Base-by-base conservation (phyloP, 2,113 vertebrate genomes). In the Calyptomena viridis region DNA sequence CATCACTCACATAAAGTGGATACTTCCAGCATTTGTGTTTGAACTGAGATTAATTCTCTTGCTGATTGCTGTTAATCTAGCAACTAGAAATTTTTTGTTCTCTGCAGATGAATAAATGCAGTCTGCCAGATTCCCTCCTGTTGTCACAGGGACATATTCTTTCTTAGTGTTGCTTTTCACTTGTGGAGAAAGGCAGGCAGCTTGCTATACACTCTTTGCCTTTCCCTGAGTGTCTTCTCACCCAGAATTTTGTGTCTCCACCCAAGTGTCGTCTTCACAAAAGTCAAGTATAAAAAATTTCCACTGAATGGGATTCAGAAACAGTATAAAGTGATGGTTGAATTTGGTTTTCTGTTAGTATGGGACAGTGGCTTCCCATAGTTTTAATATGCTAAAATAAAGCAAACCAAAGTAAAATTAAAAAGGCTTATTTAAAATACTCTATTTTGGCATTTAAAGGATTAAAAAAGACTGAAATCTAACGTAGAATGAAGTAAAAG, bases 41-140 rank as follows among this genome's bases (percentile, higher is more conserved):
- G 79, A 93, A 56, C 88, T 60, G 85, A 94, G 83, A 75, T 60
- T 93, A 90, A 89, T 92, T 85, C 83, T 87, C 79, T 93, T 84
- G 76, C 92, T 94, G 46, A 76, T 89, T 82, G 89, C 91, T 86
- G 76, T 93, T 96, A 93, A 92, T 95, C 93, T 81, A 90, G 79
- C 0, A 3, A 74, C 80, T 87, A 87, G 74, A 86, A 95, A n/a
- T 60, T 89, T 91, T 94, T 95, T 66, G 40, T 94, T 96, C 84
- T 85, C 49, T 79, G 40, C 52, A 78, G 77, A 89, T 87, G 94
- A 96, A 94, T 89, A 87, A 95, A 89, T 73, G 46, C 84, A 87
- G 28, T 84, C 81, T 96, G 81, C 89, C 84, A 84, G 77, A 58
- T 89, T 90, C 73, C 75, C 59, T 67, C 71, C 84, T 94, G 74